Percentiles rank a stretch among this genome's conserved stretches.
These are phyloP conservation scores for Chelmon rostratus DNA, from an alignment of 2,797 vertebrate species.

Conservation along the genomic window DNA sequence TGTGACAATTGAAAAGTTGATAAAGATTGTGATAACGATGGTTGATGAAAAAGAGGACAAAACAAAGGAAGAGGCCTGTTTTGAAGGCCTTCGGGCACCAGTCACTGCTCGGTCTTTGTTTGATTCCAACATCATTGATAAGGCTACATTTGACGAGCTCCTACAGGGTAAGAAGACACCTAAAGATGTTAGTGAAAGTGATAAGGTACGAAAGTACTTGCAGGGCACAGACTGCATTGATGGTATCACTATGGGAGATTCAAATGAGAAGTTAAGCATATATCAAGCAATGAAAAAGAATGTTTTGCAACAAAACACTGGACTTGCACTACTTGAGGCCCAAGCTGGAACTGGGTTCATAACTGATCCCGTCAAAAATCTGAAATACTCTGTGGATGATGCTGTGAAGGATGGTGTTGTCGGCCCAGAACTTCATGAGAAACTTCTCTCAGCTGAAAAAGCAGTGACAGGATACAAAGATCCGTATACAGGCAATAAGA, in stretches of 20 bases:
- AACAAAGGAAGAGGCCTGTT: conserved; percentile 83
- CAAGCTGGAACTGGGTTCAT: conserved; percentile 96
- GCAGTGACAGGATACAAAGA: conserved; percentile 96
- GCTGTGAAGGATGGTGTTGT: conserved; percentile 93
- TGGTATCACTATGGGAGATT: conserved; percentile 87
- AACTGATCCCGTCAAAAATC: conserved; percentile 90
- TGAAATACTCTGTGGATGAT: conserved; percentile 91
- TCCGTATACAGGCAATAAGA: conserved; percentile 92
- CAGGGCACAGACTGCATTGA: conserved; percentile 89
- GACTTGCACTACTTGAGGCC: conserved; percentile 91
- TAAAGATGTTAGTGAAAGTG: conserved; percentile 87
- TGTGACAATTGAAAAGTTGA: conserved; percentile 92
- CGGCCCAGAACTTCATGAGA: conserved; percentile 95
- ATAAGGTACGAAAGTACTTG: conserved; percentile 87
- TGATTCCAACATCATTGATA: conserved; percentile 88
- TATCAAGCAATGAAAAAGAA: conserved; percentile 93
- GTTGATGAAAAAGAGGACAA: conserved; percentile 89
- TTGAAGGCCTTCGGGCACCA: conserved; percentile 86
- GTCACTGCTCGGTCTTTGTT: conserved; percentile 85
- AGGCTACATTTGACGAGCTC: conserved; percentile 86
- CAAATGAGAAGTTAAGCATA: conserved; percentile 91
- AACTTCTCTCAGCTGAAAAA: conserved; percentile 94
- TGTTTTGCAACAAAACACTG: conserved; percentile 89
- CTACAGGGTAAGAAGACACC: conserved; percentile 89
- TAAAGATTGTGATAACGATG: conserved; percentile 92